Percentiles rank a stretch among this genome's conserved stretches.
Evolutionary conservation across 2,113 vertebrate species (phyloP).

Genomic region (Barbus barbus): DNA sequence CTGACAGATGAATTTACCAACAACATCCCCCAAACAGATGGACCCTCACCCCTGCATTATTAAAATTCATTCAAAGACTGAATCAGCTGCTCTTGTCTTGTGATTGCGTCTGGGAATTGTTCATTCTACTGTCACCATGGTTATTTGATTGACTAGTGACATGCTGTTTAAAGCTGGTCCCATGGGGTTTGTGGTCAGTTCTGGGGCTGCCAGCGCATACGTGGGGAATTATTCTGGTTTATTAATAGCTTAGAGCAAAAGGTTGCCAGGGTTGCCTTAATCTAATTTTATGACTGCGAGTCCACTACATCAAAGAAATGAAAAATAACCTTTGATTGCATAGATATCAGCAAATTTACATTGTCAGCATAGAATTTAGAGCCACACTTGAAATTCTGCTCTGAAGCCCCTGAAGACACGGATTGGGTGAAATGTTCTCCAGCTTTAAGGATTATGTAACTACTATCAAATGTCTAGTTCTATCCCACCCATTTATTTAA

Average conservation of each 20-base stretch:
- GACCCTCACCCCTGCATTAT: constrained; percentile 22
- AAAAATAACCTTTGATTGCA: neutral
- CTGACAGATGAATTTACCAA: neutral
- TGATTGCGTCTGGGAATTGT: constrained; percentile 7
- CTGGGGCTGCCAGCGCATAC: neutral
- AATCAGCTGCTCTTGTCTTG: neutral
- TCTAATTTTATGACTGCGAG: neutral
- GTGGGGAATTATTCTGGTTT: constrained; percentile 2
- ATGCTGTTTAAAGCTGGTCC: constrained; percentile 24
- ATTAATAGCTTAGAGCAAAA: constrained; percentile 25
- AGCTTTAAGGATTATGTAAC: constrained; percentile 26
- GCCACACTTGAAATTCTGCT: neutral
- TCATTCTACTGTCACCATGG: constrained; percentile 35
- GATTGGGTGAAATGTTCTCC: neutral
- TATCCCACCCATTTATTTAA: constrained; percentile 5
- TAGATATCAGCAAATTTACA: neutral
- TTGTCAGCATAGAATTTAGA: neutral
- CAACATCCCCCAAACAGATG: neutral
- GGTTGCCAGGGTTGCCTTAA: neutral
- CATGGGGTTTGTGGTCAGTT: neutral
- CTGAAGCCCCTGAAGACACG: neutral
- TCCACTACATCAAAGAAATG: neutral
- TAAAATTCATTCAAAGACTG: constrained; percentile 30
- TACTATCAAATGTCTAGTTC: neutral
- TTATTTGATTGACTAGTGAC: constrained; percentile 39